phyloP scores from a whole-genome alignment of 2,113 vertebrate species.

The Malaclemys terrapin region DNA sequence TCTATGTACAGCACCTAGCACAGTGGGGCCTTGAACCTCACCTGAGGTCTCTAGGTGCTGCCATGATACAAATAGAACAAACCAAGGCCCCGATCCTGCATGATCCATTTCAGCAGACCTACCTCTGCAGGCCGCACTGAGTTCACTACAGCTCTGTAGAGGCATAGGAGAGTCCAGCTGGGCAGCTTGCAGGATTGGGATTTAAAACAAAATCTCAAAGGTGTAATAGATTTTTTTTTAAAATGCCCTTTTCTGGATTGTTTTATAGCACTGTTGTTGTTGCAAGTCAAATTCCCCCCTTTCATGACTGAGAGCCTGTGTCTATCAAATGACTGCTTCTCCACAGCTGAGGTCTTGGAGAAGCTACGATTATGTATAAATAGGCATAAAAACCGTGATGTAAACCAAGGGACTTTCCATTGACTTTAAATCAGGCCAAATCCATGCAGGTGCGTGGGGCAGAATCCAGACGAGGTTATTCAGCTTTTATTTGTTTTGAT shows the following conservation, averaged over 20 bases:
- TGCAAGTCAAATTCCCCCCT: neutral
- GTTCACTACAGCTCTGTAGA: neutral
- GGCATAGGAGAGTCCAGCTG: rapidly evolving
- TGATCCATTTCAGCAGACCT: neutral
- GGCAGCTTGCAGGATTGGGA: neutral
- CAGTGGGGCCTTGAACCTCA: neutral
- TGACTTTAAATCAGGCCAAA: neutral
- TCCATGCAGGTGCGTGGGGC: neutral
- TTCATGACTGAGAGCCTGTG: neutral
- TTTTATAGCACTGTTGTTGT: neutral
- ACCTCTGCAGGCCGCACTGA: neutral
- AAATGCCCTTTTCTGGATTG: neutral
- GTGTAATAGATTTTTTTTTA: neutral
- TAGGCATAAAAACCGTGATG: neutral
- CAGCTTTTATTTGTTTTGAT: constrained; percentile 25
- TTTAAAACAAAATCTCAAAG: neutral
- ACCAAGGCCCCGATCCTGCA: neutral
- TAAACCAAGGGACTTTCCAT: neutral
- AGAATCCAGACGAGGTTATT: neutral
- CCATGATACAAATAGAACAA: neutral
- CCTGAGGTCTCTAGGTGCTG: rapidly evolving
- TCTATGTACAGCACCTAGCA: rapidly evolving
- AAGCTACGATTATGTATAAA: neutral
- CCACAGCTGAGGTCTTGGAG: rapidly evolving
- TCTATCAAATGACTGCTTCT: neutral